These are phyloP conservation scores for Norana najaformis DNA, from an alignment of 2,888 invertebrate species.

Conservation along the genomic window DNA sequence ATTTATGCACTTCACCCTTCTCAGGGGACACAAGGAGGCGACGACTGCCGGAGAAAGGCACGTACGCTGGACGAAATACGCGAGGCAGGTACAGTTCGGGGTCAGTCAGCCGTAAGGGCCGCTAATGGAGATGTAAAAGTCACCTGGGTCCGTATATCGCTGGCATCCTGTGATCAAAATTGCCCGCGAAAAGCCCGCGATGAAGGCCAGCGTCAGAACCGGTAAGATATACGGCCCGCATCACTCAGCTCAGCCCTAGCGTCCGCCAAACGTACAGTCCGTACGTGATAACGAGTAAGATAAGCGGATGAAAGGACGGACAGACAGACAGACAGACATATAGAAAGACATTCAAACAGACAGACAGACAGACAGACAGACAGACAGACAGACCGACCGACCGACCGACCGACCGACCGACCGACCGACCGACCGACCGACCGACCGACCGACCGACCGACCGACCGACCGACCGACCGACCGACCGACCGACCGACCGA, in stretches of 20 bases:
- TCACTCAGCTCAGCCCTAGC: neutral
- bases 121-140: constrained; percentile 5
- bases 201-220: neutral
- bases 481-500: no score
- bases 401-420: no score
- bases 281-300: neutral
- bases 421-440: neutral
- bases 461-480: no score
- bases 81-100: neutral
- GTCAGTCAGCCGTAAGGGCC: neutral
- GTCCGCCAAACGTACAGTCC: neutral
- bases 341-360: no score
- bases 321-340: neutral
- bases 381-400: no score
- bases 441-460: no score
- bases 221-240: neutral
- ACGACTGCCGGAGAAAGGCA: neutral
- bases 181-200: neutral
- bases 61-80: neutral
- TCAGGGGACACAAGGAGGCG: neutral
- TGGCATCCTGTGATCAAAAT: no score
- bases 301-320: neutral
- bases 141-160: neutral
- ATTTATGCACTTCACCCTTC: neutral
- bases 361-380: no score